phyloP scores from a whole-genome alignment of 1,140 invertebrate species.

The Hycleus cichorii region DNA sequence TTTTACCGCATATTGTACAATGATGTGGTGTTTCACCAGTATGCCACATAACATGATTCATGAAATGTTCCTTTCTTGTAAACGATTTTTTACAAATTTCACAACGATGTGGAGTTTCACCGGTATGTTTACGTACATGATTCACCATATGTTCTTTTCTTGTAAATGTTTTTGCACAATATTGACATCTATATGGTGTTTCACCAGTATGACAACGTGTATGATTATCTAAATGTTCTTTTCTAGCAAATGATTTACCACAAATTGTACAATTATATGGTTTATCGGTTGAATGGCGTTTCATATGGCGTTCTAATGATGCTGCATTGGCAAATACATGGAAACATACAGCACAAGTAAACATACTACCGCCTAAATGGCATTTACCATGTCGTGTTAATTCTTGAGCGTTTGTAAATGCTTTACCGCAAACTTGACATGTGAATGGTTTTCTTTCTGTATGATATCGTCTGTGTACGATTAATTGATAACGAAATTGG shows the following conservation, averaged over 20 bases:
- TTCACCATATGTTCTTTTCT: conserved; percentile 61
- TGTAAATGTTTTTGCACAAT: conserved; percentile 64
- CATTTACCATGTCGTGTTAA: conserved; percentile 72
- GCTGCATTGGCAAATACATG: conserved; percentile 67
- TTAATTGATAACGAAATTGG: conserved; percentile 77
- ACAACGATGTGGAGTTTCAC: conserved; percentile 67
- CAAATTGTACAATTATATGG: conserved; percentile 75
- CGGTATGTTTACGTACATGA: conserved; percentile 62
- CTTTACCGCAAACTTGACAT: conserved; percentile 74
- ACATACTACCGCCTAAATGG: conserved; percentile 68
- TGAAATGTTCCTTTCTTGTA: conserved; percentile 59
- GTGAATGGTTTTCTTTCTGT: conserved; percentile 78
- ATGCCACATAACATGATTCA: conserved; percentile 58
- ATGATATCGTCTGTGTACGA: conserved; percentile 76
- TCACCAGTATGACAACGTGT: conserved; percentile 79
- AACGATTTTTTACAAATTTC: conserved; percentile 64
- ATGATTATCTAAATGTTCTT: conserved; percentile 78
- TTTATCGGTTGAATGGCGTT: conserved; percentile 71
- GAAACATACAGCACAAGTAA: conserved; percentile 64
- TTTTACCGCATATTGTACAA: conserved; percentile 67
- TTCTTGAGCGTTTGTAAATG: conserved; percentile 67
- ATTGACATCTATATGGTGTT: conserved; percentile 60
- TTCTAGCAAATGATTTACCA: conserved; percentile 79
- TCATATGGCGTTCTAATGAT: conserved; percentile 64
- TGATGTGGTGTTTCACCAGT: conserved; percentile 66